phyloP scores from a whole-genome alignment of 2,797 vertebrate genomes.

The Danio aesculapii region DNA sequence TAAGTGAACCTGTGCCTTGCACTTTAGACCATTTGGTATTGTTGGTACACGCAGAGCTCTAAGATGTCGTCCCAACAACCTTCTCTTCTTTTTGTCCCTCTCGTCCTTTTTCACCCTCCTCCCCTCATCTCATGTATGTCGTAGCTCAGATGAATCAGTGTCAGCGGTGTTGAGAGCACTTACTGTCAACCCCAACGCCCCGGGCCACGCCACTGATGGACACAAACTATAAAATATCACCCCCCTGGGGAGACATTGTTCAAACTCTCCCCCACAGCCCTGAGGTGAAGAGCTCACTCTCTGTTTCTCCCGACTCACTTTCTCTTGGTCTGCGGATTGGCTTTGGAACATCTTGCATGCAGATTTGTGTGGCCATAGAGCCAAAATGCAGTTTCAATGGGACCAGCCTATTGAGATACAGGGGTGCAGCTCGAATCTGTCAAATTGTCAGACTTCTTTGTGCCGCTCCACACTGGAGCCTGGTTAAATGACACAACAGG shows the following conservation, averaged over 20 bases:
- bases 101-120: conserved; percentile 17
- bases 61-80: conserved; percentile 43
- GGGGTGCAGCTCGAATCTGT: conserved; percentile 13
- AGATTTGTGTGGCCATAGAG: conserved; percentile 41
- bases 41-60: conserved; percentile 46
- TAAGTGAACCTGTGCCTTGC: too few species aligned
- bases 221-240: conserved; percentile 91
- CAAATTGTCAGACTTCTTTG: conserved; percentile 29
- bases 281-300: conserved; percentile 66
- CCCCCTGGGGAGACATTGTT: conserved; percentile 83
- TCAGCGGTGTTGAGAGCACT: conserved; percentile 87
- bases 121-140: conserved; percentile 77
- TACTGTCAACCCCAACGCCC: conserved; percentile 86
- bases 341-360: conserved; percentile 42
- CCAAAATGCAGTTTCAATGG: conserved; percentile 30
- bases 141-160: conserved; percentile 86
- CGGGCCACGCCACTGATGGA: conserved; percentile 84
- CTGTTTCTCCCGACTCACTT: conserved; percentile 11
- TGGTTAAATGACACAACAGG: conserved; percentile 35
- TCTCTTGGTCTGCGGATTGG: conserved; percentile 43
- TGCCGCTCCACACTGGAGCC: conserved; percentile 41
- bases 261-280: conserved; percentile 79
- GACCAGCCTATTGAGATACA: conserved; percentile 29
- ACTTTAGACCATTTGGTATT: too few species aligned
- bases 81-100: conserved; percentile 45